Base-by-base conservation (phyloP, 2,113 vertebrate genomes). In the Cyrtonyx montezumae region DNA sequence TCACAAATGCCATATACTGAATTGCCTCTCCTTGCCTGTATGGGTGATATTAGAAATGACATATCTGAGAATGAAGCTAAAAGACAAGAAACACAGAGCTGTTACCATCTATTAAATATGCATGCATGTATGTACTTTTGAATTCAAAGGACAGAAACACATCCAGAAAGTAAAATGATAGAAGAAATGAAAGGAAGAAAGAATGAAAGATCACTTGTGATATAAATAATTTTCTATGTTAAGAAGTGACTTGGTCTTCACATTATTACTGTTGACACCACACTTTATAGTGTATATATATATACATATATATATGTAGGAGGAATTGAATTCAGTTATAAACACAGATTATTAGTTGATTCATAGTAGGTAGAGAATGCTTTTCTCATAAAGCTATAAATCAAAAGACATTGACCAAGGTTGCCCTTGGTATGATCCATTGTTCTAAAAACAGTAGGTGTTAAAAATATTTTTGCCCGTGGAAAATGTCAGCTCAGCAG, bases 361-460 rank as follows among this genome's bases (percentile, higher is more conserved):
- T 95, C 70, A 59, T n/a, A 62, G 30, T 58, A 84, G 19, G 32
- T 40, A 82, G 42, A 78, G 67, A 90, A 92, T 48, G 51, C 36
- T 95, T 95, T 97, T 76, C 86, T 74, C 48, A 66, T 79, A 90
- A 70, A 88, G 71, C 87, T 83, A 55, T 88, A 96, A 96, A 96
- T 93, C 80, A 95, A 91, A 96, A 96, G 81, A 65, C 56, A 90
- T 16, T 85, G 88, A 61, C 59, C 79, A 93, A 80, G 25, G 56
- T 82, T 97, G 89, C 46, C 93, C 88, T 97, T 96, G 73, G 87
- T 97, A 77, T 46, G 34, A 93, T 87, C 62, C 92, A 82, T 84
- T 95, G 84, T 97, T 96, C 77, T 94, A 96, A 96, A 96, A 95
- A 76, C 92, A 86, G 90, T 80, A 94, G 30, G 18, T 92, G 85